Conservation (phyloP, 2,888 invertebrate genomes). For the Philopedon plagiatum region DNA sequence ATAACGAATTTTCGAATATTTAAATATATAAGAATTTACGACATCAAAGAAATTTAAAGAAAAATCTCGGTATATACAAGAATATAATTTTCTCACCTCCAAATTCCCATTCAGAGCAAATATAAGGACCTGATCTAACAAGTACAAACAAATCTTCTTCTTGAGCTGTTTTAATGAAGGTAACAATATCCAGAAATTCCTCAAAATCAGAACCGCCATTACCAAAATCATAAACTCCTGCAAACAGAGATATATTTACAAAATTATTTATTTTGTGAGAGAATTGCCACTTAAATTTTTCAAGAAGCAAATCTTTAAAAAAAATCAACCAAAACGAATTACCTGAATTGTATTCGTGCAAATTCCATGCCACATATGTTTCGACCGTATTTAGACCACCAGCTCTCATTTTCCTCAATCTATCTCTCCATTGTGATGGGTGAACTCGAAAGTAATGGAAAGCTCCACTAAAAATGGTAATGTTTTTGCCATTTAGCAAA, state of each 20-base stretch:
- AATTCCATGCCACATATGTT: slow-evolving; percentile 90
- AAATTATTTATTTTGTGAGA: no score
- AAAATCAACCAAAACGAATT: not conserved
- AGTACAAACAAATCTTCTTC: slow-evolving; percentile 85
- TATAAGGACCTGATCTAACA: slow-evolving; percentile 90
- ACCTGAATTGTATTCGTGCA: slow-evolving; percentile 80
- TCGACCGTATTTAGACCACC: slow-evolving; percentile 91
- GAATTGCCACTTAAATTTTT: no score
- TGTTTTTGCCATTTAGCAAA: slow-evolving; percentile 67
- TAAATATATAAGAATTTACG: not conserved
- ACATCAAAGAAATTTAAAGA: no score
- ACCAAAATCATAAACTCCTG: slow-evolving; percentile 70
- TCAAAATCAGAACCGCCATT: slow-evolving; percentile 67
- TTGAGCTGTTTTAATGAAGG: slow-evolving; percentile 81
- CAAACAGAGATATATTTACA: not conserved
- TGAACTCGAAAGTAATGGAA: slow-evolving; percentile 91
- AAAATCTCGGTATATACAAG: no score
- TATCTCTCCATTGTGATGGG: slow-evolving; percentile 83
- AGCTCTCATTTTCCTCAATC: slow-evolving; percentile 81
- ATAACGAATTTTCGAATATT: not conserved
- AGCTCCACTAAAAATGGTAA: slow-evolving; percentile 71
- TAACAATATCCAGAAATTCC: slow-evolving; percentile 72
- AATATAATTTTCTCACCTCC: slow-evolving; percentile 56
- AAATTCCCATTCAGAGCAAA: slow-evolving; percentile 90
- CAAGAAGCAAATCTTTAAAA: not conserved